A percentile compares a stretch with the other conserved stretches of the same genome.
Conservation (phyloP, 2,113 vertebrate genomes). For the Forbesichthys papilliferus region DNA sequence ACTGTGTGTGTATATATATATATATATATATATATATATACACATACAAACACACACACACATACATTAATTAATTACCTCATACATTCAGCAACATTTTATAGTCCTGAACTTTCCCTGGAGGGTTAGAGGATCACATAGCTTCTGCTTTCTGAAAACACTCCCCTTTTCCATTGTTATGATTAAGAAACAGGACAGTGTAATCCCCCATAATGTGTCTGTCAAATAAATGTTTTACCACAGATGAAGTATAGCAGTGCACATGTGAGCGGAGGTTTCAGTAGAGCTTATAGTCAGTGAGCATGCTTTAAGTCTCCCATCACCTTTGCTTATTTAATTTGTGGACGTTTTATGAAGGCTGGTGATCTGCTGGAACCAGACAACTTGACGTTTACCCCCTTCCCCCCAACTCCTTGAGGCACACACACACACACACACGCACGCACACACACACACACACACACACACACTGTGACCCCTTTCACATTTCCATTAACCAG, state of each 20-base stretch:
- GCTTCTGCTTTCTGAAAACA: conserved; percentile 57
- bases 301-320: not conserved
- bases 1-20: too few relatives aligned
- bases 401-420: not conserved
- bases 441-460: conserved; percentile 16
- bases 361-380: conserved; percentile 36
- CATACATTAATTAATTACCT: too few relatives aligned
- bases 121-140: conserved; percentile 33
- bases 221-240: conserved; percentile 62
- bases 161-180: conserved; percentile 30
- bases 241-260: conserved; percentile 21
- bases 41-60: too few relatives aligned
- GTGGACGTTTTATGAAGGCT: conserved; percentile 22
- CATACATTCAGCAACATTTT: too few relatives aligned
- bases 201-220: conserved; percentile 26
- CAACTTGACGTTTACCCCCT: conserved; percentile 28
- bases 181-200: conserved; percentile 40
- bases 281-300: conserved; percentile 17
- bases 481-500: conserved; percentile 66
- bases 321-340: conserved; percentile 10
- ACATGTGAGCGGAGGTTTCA: conserved; percentile 36
- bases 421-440: conserved; percentile 23
- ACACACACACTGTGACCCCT: conserved; percentile 17
- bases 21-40: too few relatives aligned
- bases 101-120: not conserved